Base-by-base conservation (phyloP, 2,888 invertebrate genomes). In the Idaea dimidiata region DNA sequence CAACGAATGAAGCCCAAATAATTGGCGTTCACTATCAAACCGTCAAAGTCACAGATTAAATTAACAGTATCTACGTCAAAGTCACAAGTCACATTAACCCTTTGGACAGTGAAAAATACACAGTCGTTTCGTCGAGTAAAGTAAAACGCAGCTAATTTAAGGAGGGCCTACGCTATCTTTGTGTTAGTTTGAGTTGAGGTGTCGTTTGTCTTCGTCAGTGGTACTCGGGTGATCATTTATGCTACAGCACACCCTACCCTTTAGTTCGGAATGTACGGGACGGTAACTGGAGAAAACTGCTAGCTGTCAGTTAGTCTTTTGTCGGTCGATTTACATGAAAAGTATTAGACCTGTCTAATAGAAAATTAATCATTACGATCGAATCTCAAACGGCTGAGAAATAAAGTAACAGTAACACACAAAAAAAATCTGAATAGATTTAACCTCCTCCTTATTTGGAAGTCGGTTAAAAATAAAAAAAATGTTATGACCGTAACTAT, bases 161-260 rank as follows among this genome's bases (percentile, higher is more conserved):
- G 85, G 83, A 87, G 83, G 87, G 92, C 89, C 91, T 90, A 91
- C 91, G 86, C 91, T 92, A 92, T 92, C 92, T 90, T 79, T 83
- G 84, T 87, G 86, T 87, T 87, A 91, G 89, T 93, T 93, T 91
- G 91, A 90, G 91, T 88, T 88, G 82, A 83, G 76, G 75, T 79
- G 86, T 89, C 93, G 91, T 93, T 93, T 93, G 91, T 93, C 93
- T 93, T 93, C 93, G 93, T 93, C 93, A 92, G 84, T 82, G 87
- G 84, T 85, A 86, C 87, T 87, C 86, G 87, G 87, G 91, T 89
- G 91, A 93, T 93, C 92, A 92, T 93, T 93, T 93, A 93, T 93
- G 93, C 93, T 86, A 87, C 88, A 91, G 92, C 93, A 93, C 93
- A 93, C 91, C 92, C 90, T 87, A 89, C 91, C 90, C 90, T 91